Evolutionary conservation across 2,888 invertebrate species (phyloP).

Genomic region (Encarsia formosa): DNA sequence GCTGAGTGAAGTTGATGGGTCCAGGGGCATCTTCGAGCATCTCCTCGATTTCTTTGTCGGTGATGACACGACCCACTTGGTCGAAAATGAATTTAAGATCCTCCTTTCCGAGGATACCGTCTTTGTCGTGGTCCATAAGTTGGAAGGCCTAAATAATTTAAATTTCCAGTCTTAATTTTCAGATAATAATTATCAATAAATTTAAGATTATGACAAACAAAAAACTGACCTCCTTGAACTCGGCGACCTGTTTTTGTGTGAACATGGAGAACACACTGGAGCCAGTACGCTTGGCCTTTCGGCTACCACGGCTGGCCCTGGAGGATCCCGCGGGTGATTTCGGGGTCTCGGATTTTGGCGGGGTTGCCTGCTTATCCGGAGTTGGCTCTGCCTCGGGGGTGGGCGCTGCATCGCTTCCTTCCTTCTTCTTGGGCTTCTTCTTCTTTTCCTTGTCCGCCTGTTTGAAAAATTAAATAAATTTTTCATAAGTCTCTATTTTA

Average conservation of each 20-base stretch:
- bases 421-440: constrained; percentile 53
- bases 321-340: constrained; percentile 55
- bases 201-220: not conserved
- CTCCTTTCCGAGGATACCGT: constrained; percentile 83
- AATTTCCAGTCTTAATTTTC: not conserved
- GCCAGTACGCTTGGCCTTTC: constrained; percentile 79
- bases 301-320: constrained; percentile 77
- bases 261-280: constrained; percentile 97
- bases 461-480: not conserved
- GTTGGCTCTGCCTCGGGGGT: constrained; percentile 68
- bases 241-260: constrained; percentile 92
- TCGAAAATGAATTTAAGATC: constrained; percentile 90
- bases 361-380: constrained; percentile 55
- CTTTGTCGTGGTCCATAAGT: constrained; percentile 94
- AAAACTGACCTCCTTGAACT: constrained; percentile 82
- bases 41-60: constrained; percentile 86
- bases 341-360: constrained; percentile 44
- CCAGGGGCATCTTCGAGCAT: constrained; percentile 85
- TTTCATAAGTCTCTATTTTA: too few species aligned
- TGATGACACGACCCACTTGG: constrained; percentile 83
- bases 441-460: constrained; percentile 86
- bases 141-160: constrained; percentile 73
- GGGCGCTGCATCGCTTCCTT: constrained; percentile 71
- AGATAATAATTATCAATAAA: not conserved
- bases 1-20: constrained; percentile 93